Base-by-base conservation (phyloP, 2,888 invertebrate genomes). In the Cerastoderma edule region DNA sequence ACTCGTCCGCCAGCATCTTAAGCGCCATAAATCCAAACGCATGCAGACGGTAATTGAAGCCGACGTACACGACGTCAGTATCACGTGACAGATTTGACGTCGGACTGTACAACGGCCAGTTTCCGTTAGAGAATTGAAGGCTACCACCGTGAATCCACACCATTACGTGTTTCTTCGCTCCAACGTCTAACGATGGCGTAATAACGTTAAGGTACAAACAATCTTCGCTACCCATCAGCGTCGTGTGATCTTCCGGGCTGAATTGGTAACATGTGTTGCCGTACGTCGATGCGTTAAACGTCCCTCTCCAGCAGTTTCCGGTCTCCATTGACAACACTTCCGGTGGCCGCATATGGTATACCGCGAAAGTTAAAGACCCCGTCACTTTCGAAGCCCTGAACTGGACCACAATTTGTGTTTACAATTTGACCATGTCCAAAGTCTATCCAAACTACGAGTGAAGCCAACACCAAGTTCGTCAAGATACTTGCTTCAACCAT, bases 11-110 rank as follows among this genome's bases (percentile, higher is more conserved):
- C 27, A 89, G 66, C 50, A 95, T 94, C 72, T 91, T 88, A 28
- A 92, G 87, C 0, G 97, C 95, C 64, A 98, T 93, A 91, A 97
- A 98, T 3, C 98, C 98, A 75, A 94, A 93, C 0, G 94, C 92
- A 19, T 94, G 94, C 46, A 96, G 93, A 87, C 97, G 95, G 93
- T 97, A 97, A 90, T 97, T 97, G 3, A 97, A 97, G 78, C 96
- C 94, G 1, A 98, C 97, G 90, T 96, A 96, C 8, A 98, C 95
- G 1, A 97, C 95, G 90, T 97, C 96, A 75, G 96, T 95, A 2
- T 95, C 95, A 60, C 95, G 94, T 0, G 97, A 95, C 79, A 97
- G 95, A 53, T 95, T 94, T 0, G 96, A 95, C 0, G 96, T 96
- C 0, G 97, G 97, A 54, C 81, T 80, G 60, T 86, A 85, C 6